Base-by-base conservation (phyloP, 1,140 invertebrate genomes). In the Listronotus bonariensis region DNA sequence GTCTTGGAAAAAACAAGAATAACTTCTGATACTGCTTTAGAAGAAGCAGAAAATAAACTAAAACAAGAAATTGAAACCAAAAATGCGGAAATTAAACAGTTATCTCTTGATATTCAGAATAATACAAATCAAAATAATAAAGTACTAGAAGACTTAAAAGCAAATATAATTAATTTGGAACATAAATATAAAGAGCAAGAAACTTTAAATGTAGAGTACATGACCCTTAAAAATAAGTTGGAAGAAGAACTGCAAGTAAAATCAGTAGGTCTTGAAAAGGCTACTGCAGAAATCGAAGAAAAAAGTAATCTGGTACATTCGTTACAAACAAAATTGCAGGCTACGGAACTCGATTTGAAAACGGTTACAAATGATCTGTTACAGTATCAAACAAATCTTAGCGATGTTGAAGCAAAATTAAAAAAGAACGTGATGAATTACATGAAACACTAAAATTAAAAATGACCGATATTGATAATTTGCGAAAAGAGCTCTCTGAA, bases 391-490 rank as follows among this genome's bases (percentile, higher is more conserved):
- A 62, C 41, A 10, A 70, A 68, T 59, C 43, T 66, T 11, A 59
- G 61, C 43, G 70, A 74, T 14, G 58, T 70, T 11, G 72, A 74
- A 55, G 20, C 6, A 1, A 62, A 58, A 61, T 53, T 72, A 15
- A 72, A 68, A 46, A 68, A 41, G 72, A 74, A 68, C 34, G 71
- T 8, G 72, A 71, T 38, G 49, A 69, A 58, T 53, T 69, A 18
- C 62, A 68, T 26, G 65, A 69, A 40, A 5, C 42, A 15, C 63
- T 82, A 0, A 77, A 83, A 60, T 70, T 77, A 45, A 80, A 82
- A 53, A 78, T 82, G 67, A 70, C 74, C 10, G 81, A 85, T 70
- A 78, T 73, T 54, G 80, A 85, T 32, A 81, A 81, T 72, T 69
- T 80, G 42, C 77, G 80, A 41, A 74, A 68, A 48, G 79, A 84